These are phyloP conservation scores for Oncopodura yosiiana DNA, from an alignment of 1,140 invertebrate species.

Conservation along the genomic window DNA sequence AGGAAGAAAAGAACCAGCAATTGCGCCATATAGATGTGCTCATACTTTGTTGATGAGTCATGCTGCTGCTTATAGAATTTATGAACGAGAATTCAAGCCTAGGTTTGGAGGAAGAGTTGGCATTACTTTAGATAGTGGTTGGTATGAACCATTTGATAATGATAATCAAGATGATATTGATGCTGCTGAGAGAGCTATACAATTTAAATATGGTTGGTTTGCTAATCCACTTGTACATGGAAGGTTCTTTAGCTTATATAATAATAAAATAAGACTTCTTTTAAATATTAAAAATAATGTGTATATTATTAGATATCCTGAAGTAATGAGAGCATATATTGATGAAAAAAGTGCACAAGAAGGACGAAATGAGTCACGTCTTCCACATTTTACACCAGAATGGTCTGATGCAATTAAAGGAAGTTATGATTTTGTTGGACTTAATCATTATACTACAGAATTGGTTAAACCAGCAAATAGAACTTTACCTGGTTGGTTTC, in stretches of 20 bases:
- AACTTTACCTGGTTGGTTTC: not conserved
- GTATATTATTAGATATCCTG: conserved; percentile 34
- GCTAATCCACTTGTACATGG: no score
- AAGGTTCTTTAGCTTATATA: no score
- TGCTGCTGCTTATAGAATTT: conserved; percentile 21
- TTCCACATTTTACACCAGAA: conserved; percentile 26
- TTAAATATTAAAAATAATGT: conserved; percentile 23
- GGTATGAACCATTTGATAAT: conserved; percentile 2
- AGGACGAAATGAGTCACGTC: conserved; percentile 14
- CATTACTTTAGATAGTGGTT: conserved; percentile 4
- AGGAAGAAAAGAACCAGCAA: not conserved
- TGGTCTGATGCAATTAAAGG: conserved; percentile 45
- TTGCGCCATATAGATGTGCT: conserved; percentile 17
- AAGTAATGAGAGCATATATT: no score
- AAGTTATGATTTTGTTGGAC: conserved; percentile 4
- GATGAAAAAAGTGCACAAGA: conserved; percentile 3
- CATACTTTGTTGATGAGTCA: conserved; percentile 24
- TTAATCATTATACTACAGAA: conserved; percentile 18
- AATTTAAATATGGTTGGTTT: conserved; percentile 18
- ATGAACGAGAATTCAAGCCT: conserved; percentile 15
- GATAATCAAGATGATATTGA: not conserved
- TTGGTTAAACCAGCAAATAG: conserved; percentile 1
- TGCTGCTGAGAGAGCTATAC: conserved; percentile 15
- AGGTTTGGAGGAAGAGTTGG: conserved; percentile 16
- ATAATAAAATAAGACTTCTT: conserved; percentile 19